Base-by-base conservation (phyloP, 2,888 invertebrate genomes). In the Melieria picta region DNA sequence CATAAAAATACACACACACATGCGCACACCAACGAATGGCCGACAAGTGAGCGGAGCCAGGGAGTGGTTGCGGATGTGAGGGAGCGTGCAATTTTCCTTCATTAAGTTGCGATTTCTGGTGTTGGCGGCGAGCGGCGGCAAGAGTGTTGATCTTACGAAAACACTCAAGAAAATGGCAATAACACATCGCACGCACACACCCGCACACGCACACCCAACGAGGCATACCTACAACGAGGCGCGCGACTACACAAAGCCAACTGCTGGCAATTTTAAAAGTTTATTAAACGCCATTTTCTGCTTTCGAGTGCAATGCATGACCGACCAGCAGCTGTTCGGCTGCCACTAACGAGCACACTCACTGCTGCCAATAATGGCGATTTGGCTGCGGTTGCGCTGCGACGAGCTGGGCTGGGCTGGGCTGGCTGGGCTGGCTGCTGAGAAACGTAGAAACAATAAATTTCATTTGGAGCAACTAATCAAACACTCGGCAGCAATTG, bases 381-480 rank as follows among this genome's bases (percentile, higher is more conserved):
- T 30, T 1, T 30, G 30, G 30, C 30, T 30, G 30, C 2, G 30
- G 11, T 3, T 58, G 16, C 42, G 7, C 30, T 30, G 30, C 30
- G 30, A 30, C 30, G 30, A 30, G 30, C 30, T 30, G 30, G 30
- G 30, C 30, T 30, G 30, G 30, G 30, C 30, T 30, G 30, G 30
- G 30, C 30, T 30, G 30, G 30, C 30, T 30, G 30, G 30, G 3
- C 30, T 30, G 30, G 30, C 30, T 30, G 30, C 30, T 30, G 30
- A 30, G 52, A 42, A 63, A 57, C 61, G 69, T 67, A 43, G 61
- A 61, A 65, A 70, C 68, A 68, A 70, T 73, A 73, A 73, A 73
- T 73, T 73, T 73, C 68, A 71, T 73, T 73, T 71, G 57, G 47
- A 45, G 70, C 66, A 64, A 73, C 73, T 73, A 73, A 73, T 73